Evolutionary conservation across 2,888 invertebrate genomes (phyloP).

Genomic region (Monochamus alternatus): DNA sequence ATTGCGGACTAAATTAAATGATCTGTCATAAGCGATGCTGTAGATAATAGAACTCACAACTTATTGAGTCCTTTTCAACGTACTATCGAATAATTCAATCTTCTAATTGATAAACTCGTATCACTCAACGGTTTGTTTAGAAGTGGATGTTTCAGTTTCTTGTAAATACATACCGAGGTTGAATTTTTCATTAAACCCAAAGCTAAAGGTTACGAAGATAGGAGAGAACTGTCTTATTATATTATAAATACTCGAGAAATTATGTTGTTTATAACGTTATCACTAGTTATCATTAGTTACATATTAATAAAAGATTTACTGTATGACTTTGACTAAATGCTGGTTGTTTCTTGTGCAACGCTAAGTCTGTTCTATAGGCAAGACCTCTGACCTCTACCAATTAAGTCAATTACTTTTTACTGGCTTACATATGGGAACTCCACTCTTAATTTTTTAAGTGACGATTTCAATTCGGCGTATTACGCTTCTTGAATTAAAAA

Average conservation of each 20-base stretch:
- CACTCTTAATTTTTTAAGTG: conserved; percentile 11
- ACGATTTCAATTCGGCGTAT: not conserved
- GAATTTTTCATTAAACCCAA: conserved; percentile 15
- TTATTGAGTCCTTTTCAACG: conserved; percentile 22
- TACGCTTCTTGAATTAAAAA: not conserved
- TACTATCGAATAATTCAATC: conserved; percentile 16
- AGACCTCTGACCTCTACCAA: conserved; percentile 37
- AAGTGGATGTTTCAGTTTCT: not conserved
- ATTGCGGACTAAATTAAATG: conserved; percentile 60
- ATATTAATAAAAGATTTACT: conserved; percentile 48
- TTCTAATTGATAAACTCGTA: conserved; percentile 25
- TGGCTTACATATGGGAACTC: conserved; percentile 22
- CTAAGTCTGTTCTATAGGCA: conserved; percentile 2
- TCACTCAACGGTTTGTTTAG: conserved; percentile 14
- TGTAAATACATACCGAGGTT: not conserved
- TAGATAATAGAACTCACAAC: conserved; percentile 34
- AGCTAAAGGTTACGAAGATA: conserved; percentile 46
- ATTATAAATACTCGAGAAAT: conserved; percentile 36
- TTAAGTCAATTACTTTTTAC: conserved; percentile 40
- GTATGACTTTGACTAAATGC: conserved; percentile 15
- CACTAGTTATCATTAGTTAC: conserved; percentile 54
- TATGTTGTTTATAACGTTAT: conserved; percentile 51
- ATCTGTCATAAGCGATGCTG: conserved; percentile 46
- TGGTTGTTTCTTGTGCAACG: conserved; percentile 9
- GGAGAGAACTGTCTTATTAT: not conserved